Evolutionary conservation across 2,888 invertebrate species (phyloP).

Genomic region (Scaptomyza cyrtandrae): DNA sequence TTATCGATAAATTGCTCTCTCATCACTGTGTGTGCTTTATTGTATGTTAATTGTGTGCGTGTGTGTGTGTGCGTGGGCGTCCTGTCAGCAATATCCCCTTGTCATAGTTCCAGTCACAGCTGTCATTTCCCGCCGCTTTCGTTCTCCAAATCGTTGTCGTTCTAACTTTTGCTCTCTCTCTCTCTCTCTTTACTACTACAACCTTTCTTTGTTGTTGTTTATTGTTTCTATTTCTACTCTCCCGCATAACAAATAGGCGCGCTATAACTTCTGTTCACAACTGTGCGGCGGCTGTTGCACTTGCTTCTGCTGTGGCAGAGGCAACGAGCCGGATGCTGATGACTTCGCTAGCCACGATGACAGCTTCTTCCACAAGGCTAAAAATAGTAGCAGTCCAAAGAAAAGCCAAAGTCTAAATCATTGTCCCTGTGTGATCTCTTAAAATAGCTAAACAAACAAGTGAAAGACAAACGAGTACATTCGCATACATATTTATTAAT

Average conservation of each 20-base stretch:
- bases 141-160: conserved; percentile 35
- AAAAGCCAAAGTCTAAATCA: conserved; percentile 53
- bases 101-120: conserved; percentile 21
- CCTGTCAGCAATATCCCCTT: conserved; percentile 24
- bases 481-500: conserved; percentile 27
- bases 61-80: conserved; percentile 22
- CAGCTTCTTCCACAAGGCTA: conserved; percentile 42
- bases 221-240: conserved; percentile 73
- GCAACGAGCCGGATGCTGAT: conserved; percentile 46
- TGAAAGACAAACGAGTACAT: conserved; percentile 12
- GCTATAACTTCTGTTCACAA: conserved; percentile 81
- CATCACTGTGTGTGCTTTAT: conserved; percentile 9
- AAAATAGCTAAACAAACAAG: conserved; percentile 21
- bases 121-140: conserved; percentile 38
- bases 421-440: conserved; percentile 74
- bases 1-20: conserved; percentile 11
- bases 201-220: conserved; percentile 73
- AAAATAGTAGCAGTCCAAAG: conserved; percentile 35
- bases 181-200: conserved; percentile 53
- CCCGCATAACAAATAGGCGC: conserved; percentile 73
- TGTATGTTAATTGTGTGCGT: conserved; percentile 3
- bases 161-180: conserved; percentile 46
- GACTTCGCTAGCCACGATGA: conserved; percentile 46
- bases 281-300: conserved; percentile 60
- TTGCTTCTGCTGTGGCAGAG: conserved; percentile 52